phyloP scores from a whole-genome alignment of 2,113 vertebrate species.

The Porphyrio hochstetteri region DNA sequence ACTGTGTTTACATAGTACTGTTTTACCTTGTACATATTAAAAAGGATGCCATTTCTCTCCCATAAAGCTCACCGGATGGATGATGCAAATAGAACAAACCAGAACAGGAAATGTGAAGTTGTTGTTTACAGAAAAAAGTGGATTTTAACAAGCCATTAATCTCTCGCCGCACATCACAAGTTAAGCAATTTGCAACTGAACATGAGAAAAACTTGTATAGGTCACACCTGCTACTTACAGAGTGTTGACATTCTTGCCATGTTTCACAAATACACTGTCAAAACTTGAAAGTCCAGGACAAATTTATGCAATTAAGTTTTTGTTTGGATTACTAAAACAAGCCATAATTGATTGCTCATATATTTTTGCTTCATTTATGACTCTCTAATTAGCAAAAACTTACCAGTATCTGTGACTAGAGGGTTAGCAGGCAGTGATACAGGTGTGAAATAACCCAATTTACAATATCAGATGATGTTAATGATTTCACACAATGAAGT shows the following conservation, averaged over 20 bases:
- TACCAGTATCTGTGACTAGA: conserved; percentile 65
- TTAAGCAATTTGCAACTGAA: conserved; percentile 22
- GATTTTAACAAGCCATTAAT: conserved; percentile 52
- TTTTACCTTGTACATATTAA: background rate
- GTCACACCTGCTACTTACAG: conserved; percentile 30
- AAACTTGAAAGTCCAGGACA: conserved; percentile 56
- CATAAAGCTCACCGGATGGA: background rate
- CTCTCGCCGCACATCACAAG: background rate
- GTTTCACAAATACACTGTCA: conserved; percentile 42
- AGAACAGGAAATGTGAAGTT: background rate
- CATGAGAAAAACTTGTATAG: background rate
- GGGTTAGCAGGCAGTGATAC: conserved; percentile 67
- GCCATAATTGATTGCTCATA: conserved; percentile 70
- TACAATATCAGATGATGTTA: conserved; percentile 65
- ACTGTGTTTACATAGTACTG: background rate
- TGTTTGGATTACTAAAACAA: conserved; percentile 62
- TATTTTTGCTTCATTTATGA: conserved; percentile 70
- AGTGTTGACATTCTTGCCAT: conserved; percentile 42
- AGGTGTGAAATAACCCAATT: conserved; percentile 75
- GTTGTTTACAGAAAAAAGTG: conserved; percentile 25
- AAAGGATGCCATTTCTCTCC: background rate
- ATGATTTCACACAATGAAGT: conserved; percentile 69
- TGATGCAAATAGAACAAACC: background rate
- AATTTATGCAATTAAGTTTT: conserved; percentile 61
- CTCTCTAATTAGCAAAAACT: conserved; percentile 72